A percentile compares a stretch with the other conserved stretches of the same genome.
Evolutionary conservation across 2,113 vertebrate genomes (phyloP).

Genomic region (Saguinus midas): DNA sequence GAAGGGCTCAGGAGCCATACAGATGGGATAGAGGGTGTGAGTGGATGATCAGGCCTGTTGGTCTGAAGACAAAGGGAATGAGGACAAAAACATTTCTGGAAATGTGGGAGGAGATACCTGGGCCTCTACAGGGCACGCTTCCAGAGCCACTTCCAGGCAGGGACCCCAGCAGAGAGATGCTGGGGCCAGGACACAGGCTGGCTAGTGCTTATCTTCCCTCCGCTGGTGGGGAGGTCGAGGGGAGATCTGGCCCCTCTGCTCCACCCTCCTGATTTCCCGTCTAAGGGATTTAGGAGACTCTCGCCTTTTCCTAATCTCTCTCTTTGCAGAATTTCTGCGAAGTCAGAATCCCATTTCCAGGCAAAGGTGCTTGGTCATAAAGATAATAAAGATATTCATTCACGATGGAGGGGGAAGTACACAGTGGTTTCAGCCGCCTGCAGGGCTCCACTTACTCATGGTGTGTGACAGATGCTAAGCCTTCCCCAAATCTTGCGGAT

Average conservation of each 20-base stretch:
- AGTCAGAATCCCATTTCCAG: slow-evolving; percentile 74
- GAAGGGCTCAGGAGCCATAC: neutral
- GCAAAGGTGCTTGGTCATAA: slow-evolving; percentile 71
- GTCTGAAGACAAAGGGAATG: neutral
- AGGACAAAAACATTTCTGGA: neutral
- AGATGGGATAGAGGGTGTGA: neutral
- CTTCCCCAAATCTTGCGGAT: neutral
- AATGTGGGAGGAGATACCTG: neutral
- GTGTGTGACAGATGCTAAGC: neutral
- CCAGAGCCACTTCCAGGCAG: neutral
- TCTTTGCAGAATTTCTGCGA: slow-evolving; percentile 45
- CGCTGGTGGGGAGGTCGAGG: too few relatives aligned
- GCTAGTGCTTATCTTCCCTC: rapidly evolving
- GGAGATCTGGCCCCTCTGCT: neutral
- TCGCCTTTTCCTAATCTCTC: slow-evolving; percentile 45
- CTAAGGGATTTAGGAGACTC: slow-evolving; percentile 6
- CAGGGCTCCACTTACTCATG: slow-evolving; percentile 46
- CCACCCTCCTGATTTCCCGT: neutral
- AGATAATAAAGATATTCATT: slow-evolving; percentile 56
- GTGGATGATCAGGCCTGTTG: neutral
- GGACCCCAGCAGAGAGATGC: neutral
- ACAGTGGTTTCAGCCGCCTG: slow-evolving; percentile 45
- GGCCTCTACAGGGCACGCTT: neutral
- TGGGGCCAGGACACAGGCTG: neutral
- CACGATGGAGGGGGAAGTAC: slow-evolving; percentile 45